Conservation (phyloP, 2,888 invertebrate species). For the Agelastica alni region DNA sequence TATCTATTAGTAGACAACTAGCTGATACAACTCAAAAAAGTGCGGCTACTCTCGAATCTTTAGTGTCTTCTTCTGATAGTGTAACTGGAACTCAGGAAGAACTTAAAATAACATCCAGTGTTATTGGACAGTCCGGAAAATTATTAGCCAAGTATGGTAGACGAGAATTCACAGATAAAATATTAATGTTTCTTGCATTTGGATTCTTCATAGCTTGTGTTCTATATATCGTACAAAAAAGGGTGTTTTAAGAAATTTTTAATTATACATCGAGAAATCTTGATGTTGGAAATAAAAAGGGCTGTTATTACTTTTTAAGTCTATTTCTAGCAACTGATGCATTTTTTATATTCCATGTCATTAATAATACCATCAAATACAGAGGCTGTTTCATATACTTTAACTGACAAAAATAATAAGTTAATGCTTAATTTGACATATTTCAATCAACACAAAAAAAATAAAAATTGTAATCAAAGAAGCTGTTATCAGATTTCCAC, state of each 20-base stretch:
- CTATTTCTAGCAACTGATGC: no score
- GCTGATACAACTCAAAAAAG: constrained; percentile 87
- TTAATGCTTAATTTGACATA: no score
- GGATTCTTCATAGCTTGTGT: constrained; percentile 89
- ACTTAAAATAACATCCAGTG: constrained; percentile 81
- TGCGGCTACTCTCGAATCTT: constrained; percentile 79
- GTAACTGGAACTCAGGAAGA: constrained; percentile 80
- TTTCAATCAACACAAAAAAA: no score
- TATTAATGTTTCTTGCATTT: constrained; percentile 85
- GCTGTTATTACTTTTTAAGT: no score
- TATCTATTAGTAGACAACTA: constrained; percentile 82
- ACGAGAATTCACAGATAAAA: constrained; percentile 93
- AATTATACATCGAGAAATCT: no score
- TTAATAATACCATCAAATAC: no score
- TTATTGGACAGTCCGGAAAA: constrained; percentile 87
- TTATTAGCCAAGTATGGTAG: constrained; percentile 92
- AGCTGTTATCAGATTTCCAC: no score
- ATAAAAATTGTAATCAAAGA: no score
- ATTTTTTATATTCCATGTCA: no score
- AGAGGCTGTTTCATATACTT: no score
- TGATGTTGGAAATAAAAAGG: no score
- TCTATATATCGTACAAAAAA: constrained; percentile 89
- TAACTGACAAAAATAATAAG: no score
- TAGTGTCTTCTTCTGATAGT: constrained; percentile 72
- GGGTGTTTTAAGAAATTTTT: constrained; percentile 70